Conservation (phyloP, 2,113 vertebrate genomes). For the Corynorhinus townsendii region DNA sequence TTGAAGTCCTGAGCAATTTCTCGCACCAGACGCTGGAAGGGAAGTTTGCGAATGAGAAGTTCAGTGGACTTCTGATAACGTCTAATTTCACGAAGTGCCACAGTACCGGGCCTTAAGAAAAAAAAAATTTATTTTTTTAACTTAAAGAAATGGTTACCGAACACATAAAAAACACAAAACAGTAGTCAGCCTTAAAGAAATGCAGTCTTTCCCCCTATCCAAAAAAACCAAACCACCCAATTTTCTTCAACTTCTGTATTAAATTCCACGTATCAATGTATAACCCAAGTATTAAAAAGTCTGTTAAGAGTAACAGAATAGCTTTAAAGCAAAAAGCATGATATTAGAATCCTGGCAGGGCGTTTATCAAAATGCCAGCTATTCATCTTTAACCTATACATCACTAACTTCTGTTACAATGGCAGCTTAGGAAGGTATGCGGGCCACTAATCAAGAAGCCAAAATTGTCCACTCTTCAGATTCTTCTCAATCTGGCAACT, state of each 20-base stretch:
- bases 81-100: slow-evolving; percentile 88
- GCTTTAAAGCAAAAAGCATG: background rate
- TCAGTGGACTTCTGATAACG: slow-evolving; percentile 90
- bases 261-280: background rate
- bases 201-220: background rate
- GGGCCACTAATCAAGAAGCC: background rate
- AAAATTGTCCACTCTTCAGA: background rate
- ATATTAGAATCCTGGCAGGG: background rate
- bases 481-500: background rate
- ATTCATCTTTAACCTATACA: background rate
- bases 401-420: background rate
- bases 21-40: slow-evolving; percentile 88
- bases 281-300: background rate
- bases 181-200: background rate
- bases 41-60: slow-evolving; percentile 89
- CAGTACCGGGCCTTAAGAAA: slow-evolving; percentile 83
- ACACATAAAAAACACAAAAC: background rate
- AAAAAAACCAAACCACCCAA: background rate
- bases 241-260: background rate
- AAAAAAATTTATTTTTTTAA: background rate
- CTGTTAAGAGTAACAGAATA: background rate
- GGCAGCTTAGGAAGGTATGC: background rate
- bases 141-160: background rate
- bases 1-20: slow-evolving; percentile 93
- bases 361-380: background rate